Conservation (phyloP, 2,888 invertebrate genomes). For the Drosophila nigritarsus region DNA sequence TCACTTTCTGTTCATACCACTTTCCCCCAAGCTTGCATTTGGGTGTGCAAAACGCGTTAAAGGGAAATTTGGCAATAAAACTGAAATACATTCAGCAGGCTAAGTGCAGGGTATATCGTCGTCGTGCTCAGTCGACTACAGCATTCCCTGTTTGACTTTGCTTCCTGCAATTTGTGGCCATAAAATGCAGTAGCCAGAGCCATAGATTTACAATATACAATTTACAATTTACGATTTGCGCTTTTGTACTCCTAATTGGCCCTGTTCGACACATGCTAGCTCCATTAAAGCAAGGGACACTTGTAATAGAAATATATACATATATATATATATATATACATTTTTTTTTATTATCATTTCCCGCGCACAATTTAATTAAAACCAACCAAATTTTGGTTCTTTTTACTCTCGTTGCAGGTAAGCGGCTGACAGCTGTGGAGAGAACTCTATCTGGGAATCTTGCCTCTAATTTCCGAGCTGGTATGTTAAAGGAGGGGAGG, state of each 20-base stretch:
- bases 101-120: background rate
- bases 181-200: slow-evolving; percentile 37
- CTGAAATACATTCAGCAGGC: background rate
- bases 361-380: slow-evolving; percentile 51
- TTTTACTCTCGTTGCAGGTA: slow-evolving; percentile 61
- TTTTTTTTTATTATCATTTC: slow-evolving; percentile 25
- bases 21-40: no score
- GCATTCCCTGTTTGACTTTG: slow-evolving; percentile 15
- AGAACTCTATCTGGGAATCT: slow-evolving; percentile 21
- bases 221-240: slow-evolving; percentile 65
- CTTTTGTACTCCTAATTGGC: slow-evolving; percentile 64
- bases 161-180: slow-evolving; percentile 65
- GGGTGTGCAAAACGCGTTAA: no score
- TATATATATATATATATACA: background rate
- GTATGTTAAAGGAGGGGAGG: background rate
- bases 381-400: slow-evolving; percentile 16
- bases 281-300: slow-evolving; percentile 42
- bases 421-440: slow-evolving; percentile 45
- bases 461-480: slow-evolving; percentile 33
- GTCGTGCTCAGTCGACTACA: background rate
- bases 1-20: no score
- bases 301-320: slow-evolving; percentile 24
- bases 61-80: no score
- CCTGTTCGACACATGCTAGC: slow-evolving; percentile 42
- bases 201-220: slow-evolving; percentile 56